Percentiles rank a stretch among this genome's conserved stretches.
Conservation (phyloP, 35 echinoderm and acorn worm species). For the Anneissia japonica region DNA sequence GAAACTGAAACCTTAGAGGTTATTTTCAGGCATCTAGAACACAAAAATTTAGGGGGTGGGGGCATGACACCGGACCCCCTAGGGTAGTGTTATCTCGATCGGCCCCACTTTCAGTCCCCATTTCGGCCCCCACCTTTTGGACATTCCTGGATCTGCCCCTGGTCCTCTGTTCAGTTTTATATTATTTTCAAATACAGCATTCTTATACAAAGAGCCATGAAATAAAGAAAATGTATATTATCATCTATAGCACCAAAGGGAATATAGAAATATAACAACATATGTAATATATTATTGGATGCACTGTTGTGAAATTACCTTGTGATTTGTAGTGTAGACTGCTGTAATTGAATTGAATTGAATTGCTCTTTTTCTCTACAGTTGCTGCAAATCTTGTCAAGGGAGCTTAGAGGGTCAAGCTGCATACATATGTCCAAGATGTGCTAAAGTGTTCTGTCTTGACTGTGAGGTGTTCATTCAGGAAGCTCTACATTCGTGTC, state of each 20-base stretch:
- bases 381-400: constrained; percentile 54
- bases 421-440: constrained; percentile 58
- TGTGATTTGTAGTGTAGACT: background rate
- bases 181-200: background rate
- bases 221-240: background rate
- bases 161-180: background rate
- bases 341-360: background rate
- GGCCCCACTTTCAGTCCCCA: too few species aligned
- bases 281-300: background rate
- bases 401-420: background rate
- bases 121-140: too few species aligned
- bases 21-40: too few species aligned
- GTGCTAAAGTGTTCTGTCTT: constrained; percentile 59
- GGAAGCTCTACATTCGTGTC: constrained; percentile 86
- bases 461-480: constrained; percentile 98
- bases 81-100: too few species aligned
- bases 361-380: constrained; percentile 18
- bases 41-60: too few species aligned
- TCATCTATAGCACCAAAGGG: background rate
- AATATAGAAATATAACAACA: background rate
- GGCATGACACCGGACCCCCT: too few species aligned
- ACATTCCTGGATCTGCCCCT: background rate
- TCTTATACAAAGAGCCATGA: background rate
- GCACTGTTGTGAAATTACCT: background rate
- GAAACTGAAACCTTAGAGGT: too few species aligned